Evolutionary conservation across 2,888 invertebrate species (phyloP), one percentile per base, ranked within the genome.

Genomic region (Chloromyia formosa): DNA sequence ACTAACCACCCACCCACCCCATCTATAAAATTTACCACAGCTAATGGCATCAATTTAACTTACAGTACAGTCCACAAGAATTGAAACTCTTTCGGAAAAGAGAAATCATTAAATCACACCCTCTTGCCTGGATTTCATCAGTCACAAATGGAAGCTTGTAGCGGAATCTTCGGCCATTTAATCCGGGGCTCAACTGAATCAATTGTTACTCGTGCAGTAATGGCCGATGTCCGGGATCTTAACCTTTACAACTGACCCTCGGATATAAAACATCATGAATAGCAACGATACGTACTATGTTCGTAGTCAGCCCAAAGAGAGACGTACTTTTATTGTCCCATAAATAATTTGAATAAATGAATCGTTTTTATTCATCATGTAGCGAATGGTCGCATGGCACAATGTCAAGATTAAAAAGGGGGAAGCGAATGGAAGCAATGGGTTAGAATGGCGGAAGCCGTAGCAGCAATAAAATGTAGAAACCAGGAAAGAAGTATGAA

Each of bases 291-390:
- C 14, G 12, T n/a, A 49, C 49, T 49, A 2, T 35, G 27, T 4
- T 35, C 3, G 27, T 2, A 35, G 27, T 4, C 27, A 7, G 27
- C 7, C 27, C 27, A n/a, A 12, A 42, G 12, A 42, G 42, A 42
- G 14, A 5, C 16, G 20, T 20, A 64, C 40, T 64, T 64, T 42
- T 64, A 64, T 64, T 42, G 62, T 64, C 62, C 27, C 62, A 64
- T 64, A 64, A 64, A 64, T 64, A 22, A 64, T 64, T 64, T 64
- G 62, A 64, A 64, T 64, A 18, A 64, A 64, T 64, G 62, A 64
- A 42, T 42, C 42, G 42, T 64, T 64, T 64, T 64, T 64, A 64
- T 42, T 42, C 62, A 42, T 64, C 62, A 64, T 23, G 23, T 64
- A 23, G 14, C 22, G 23, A 61, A 23, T 27, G 61, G 61, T 35